These are phyloP conservation scores for Crematogaster levior DNA, from an alignment of 2,888 invertebrate genomes.

Conservation along the genomic window DNA sequence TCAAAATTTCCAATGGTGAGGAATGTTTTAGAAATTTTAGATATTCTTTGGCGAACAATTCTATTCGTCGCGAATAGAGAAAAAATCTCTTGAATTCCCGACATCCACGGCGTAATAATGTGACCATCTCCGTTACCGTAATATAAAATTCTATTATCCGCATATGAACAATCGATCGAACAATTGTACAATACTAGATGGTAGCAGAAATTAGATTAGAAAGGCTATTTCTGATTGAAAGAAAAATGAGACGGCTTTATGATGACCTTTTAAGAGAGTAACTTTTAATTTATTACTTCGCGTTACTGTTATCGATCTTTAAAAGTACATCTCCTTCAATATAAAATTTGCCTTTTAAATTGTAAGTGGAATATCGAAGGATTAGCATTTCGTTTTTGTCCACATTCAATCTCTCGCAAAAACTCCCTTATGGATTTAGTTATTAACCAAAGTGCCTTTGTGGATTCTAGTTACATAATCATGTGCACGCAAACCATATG, in stretches of 20 bases:
- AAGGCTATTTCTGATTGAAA: constrained; percentile 11
- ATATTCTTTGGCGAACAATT: background rate
- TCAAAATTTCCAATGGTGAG: background rate
- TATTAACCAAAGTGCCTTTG: constrained; percentile 78
- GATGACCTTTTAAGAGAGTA: constrained; percentile 22
- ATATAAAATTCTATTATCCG: constrained; percentile 40
- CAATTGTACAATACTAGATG: constrained; percentile 14
- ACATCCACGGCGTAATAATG: background rate
- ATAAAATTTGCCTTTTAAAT: constrained; percentile 23
- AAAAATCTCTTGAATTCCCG: background rate
- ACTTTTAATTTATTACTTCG: background rate
- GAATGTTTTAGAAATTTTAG: background rate
- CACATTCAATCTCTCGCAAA: constrained; percentile 32
- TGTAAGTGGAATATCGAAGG: constrained; percentile 45
- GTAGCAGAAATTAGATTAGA: constrained; percentile 14
- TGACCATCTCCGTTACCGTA: background rate
- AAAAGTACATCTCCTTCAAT: background rate
- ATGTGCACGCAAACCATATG: constrained; percentile 76
- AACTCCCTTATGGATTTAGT: constrained; percentile 52
- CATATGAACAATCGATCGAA: constrained; percentile 22
- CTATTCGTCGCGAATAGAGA: background rate
- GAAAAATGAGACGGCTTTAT: background rate
- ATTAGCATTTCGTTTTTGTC: constrained; percentile 47
- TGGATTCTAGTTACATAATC: constrained; percentile 78
- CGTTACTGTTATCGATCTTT: constrained; percentile 6